Evolutionary conservation across 1,140 invertebrate species (phyloP).

Genomic region (Vanessa atalanta): DNA sequence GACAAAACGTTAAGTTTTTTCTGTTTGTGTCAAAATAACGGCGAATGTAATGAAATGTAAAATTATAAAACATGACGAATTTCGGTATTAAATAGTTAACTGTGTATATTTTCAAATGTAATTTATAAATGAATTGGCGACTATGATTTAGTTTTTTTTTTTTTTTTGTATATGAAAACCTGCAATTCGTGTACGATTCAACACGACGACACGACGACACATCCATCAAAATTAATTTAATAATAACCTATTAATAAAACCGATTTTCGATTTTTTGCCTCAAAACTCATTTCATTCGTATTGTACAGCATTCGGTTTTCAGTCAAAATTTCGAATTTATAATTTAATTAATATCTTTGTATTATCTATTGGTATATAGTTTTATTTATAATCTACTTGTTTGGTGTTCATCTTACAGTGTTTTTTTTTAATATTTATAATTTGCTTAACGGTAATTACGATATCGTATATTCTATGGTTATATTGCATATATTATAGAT

Average conservation of each 20-base stretch:
- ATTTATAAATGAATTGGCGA: neutral
- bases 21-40: neutral
- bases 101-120: neutral
- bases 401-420: constrained; percentile 37
- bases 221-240: neutral
- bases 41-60: neutral
- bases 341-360: constrained; percentile 16
- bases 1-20: neutral
- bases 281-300: constrained; percentile 10
- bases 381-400: constrained; percentile 30
- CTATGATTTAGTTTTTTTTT: neutral
- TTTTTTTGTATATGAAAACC: neutral
- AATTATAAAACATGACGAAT: neutral
- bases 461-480: constrained; percentile 2
- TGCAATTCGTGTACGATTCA: neutral
- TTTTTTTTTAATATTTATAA: constrained; percentile 8
- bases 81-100: neutral
- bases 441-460: neutral
- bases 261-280: constrained; percentile 25
- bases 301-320: constrained; percentile 17
- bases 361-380: constrained; percentile 14
- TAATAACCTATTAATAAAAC: neutral
- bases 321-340: constrained; percentile 25
- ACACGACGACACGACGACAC: neutral
- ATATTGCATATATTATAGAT: neutral